Conservation (phyloP, 1,140 invertebrate genomes). For the Delia radicum region DNA sequence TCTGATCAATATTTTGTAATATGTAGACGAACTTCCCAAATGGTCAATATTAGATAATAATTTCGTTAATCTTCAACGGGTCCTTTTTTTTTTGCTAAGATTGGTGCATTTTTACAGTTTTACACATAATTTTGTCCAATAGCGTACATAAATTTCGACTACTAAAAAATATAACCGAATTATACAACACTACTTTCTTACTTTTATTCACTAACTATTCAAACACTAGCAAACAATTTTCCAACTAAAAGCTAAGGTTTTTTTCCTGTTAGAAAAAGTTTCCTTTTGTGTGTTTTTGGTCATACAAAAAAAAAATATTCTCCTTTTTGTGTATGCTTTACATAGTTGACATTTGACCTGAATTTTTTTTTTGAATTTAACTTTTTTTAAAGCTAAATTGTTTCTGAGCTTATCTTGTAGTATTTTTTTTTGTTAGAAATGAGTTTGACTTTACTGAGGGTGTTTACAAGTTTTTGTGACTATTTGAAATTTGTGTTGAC, state of each 20-base stretch:
- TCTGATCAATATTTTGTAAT: no score
- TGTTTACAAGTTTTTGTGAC: background rate
- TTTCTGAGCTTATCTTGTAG: background rate
- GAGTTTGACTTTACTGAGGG: background rate
- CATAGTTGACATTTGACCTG: constrained; percentile 3
- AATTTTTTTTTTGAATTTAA: background rate
- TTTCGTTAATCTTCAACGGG: no score
- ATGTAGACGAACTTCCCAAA: no score
- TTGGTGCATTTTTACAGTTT: no score
- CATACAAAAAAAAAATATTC: background rate
- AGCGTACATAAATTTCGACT: no score
- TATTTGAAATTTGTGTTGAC: background rate
- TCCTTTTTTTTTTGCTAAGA: no score
- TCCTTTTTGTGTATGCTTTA: background rate
- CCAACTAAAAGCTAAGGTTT: background rate
- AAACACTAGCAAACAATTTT: background rate
- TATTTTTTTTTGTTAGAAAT: background rate
- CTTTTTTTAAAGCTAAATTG: background rate
- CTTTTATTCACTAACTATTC: background rate
- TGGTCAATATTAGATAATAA: no score
- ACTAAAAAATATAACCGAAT: no score
- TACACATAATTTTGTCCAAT: no score
- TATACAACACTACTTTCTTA: background rate
- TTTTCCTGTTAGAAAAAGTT: background rate
- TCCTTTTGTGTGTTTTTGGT: background rate